Conservation (phyloP, 1,140 invertebrate species). For the Pogonomyrmex barbatus region DNA sequence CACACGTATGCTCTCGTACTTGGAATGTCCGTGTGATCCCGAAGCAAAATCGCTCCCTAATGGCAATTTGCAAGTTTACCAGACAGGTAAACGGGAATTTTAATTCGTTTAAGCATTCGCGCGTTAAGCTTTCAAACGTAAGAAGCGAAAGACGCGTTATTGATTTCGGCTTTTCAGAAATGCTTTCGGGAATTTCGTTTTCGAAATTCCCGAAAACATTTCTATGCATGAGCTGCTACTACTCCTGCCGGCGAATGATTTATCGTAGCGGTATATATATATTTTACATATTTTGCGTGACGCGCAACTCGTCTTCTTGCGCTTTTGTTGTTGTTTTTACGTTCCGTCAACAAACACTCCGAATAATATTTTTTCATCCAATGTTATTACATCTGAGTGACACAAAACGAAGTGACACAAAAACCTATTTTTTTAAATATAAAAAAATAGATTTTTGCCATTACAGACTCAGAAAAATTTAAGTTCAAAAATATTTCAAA, state of each 20-base stretch:
- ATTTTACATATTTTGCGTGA: neutral
- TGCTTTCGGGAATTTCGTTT: neutral
- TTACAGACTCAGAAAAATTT: neutral
- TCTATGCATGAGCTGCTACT: neutral
- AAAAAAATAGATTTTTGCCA: neutral
- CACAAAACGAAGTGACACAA: neutral
- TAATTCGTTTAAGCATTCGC: conserved; percentile 28
- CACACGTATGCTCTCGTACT: neutral
- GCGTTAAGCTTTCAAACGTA: neutral
- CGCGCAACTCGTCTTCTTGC: neutral
- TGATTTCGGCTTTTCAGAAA: neutral
- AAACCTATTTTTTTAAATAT: neutral
- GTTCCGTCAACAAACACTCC: neutral
- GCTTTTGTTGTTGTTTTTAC: neutral
- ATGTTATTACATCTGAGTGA: conserved; percentile 11
- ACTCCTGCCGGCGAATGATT: neutral
- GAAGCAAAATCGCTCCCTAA: conserved; percentile 13
- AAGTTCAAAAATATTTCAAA: neutral
- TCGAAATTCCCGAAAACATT: no score
- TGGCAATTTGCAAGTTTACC: neutral
- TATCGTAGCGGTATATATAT: neutral
- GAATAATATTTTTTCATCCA: neutral
- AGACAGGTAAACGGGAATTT: no score
- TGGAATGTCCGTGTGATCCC: neutral
- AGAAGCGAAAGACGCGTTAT: conserved; percentile 8